These are phyloP conservation scores for Podarcis lilfordi DNA, from an alignment of 2,797 vertebrate genomes.

Conservation along the genomic window DNA sequence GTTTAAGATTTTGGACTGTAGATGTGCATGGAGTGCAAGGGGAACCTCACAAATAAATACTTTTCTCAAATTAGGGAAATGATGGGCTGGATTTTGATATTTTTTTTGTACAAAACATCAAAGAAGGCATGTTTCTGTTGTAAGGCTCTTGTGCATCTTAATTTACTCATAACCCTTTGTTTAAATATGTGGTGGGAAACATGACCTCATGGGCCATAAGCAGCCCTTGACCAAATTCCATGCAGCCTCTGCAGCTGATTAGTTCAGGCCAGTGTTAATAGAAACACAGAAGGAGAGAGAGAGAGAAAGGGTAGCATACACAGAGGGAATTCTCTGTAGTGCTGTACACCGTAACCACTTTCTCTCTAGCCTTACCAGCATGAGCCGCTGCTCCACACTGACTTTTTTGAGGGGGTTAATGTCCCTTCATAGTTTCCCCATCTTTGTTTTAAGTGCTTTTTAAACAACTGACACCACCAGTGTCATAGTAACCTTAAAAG, in stretches of 20 bases:
- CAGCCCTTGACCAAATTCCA: not conserved
- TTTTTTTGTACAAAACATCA: not conserved
- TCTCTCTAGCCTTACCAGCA: not conserved
- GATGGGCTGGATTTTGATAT: too few relatives aligned
- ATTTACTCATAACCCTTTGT: too few relatives aligned
- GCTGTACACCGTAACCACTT: not conserved
- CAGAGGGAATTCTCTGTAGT: not conserved
- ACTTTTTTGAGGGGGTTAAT: not conserved
- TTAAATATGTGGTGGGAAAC: not conserved
- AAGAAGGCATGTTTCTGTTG: not conserved
- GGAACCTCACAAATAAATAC: too few relatives aligned
- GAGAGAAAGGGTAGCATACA: not conserved
- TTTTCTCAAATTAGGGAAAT: not conserved
- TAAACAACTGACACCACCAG: not conserved
- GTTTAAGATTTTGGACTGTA: not conserved
- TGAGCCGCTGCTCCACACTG: not conserved
- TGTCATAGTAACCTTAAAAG: not conserved
- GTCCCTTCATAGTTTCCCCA: not conserved
- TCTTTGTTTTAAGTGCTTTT: not conserved
- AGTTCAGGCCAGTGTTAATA: not conserved
- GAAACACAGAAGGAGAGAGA: not conserved
- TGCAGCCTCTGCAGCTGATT: not conserved
- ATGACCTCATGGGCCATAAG: too few relatives aligned
- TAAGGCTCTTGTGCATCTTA: not conserved
- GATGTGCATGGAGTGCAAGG: too few relatives aligned